A percentile compares a stretch with the other conserved stretches of the same genome.
Evolutionary conservation across 2,113 vertebrate genomes (phyloP).

Genomic region (Paratilapia polleni): DNA sequence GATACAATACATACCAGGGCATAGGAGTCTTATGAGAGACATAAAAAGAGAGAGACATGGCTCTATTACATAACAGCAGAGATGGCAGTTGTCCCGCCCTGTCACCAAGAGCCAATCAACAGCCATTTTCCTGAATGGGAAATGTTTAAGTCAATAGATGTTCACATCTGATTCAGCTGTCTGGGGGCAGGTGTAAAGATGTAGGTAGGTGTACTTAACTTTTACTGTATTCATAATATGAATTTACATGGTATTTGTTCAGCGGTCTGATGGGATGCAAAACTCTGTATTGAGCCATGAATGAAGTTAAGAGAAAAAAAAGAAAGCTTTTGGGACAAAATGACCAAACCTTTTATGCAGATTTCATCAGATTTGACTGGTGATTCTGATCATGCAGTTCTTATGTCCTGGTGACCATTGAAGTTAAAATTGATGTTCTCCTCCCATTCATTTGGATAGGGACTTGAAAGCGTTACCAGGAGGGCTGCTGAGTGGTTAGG

Average conservation of each 20-base stretch:
- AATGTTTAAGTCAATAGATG: neutral
- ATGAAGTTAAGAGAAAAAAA: neutral
- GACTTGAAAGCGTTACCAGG: too few species aligned
- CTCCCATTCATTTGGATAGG: too few species aligned
- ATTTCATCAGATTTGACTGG: too few species aligned
- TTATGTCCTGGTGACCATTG: too few species aligned
- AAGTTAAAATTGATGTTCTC: too few species aligned
- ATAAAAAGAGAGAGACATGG: neutral
- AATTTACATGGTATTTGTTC: neutral
- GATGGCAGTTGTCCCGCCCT: neutral
- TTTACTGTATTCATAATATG: neutral
- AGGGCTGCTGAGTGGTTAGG: too few species aligned
- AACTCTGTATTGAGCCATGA: neutral
- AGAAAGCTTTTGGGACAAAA: too few species aligned
- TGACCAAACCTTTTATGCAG: too few species aligned
- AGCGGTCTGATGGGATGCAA: neutral
- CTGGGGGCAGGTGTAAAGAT: neutral
- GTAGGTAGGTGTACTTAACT: neutral
- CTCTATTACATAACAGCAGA: neutral
- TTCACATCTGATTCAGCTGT: neutral
- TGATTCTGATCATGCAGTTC: too few species aligned
- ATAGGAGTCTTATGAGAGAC: neutral
- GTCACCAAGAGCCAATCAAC: neutral
- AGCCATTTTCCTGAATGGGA: neutral
- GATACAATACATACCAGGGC: neutral